Evolutionary conservation across 2,888 invertebrate genomes (phyloP), one percentile per base, ranked within the genome.

Genomic region (Ametastegia equiseti): DNA sequence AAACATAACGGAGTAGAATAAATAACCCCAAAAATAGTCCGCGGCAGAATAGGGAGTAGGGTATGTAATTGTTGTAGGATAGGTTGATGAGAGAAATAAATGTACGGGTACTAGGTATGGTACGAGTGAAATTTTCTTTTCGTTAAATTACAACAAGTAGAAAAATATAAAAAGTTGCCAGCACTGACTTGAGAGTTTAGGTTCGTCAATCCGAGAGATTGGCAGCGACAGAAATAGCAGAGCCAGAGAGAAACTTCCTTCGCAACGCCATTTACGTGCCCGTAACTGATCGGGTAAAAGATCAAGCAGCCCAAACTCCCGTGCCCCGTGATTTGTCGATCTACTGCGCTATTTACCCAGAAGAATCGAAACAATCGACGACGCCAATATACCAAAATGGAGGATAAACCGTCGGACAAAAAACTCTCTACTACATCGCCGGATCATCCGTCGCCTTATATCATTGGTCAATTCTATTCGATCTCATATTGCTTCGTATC

Each of bases 151-250:
- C 36, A 36, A 50, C 36, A 75, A 75, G 36, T 57, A 27, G 33
- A 57, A 86, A 84, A 86, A 86, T 73, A 83, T 86, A 88, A 90
- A 89, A 91, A 89, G 91, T 91, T 91, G 91, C 87, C 91, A 91
- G 91, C 91, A 91, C 91, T 91, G 91, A 91, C 91, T 90, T 90
- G 88, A 88, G 60, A 88, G 88, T 90, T 91, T 89, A 86, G 88
- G 87, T 88, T 80, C 88, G 86, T 87, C 84, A 84, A 85, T 87
- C 85, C 84, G 87, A 84, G 87, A 89, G 88, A 91, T 91, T 91
- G 91, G 91, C 86, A 91, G 88, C 87, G 87, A 88, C 86, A 86
- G 81, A 85, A 85, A 84, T 84, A 85, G 82, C 83, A 79, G 82
- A n/a, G n/a, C n/a, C n/a, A n/a, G n/a, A 85, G 78, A 83, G 83